A percentile compares a stretch with the other conserved stretches of the same genome.
These are phyloP conservation scores for Tachysurus vachellii DNA, from an alignment of 2,113 vertebrate species.

Conservation along the genomic window DNA sequence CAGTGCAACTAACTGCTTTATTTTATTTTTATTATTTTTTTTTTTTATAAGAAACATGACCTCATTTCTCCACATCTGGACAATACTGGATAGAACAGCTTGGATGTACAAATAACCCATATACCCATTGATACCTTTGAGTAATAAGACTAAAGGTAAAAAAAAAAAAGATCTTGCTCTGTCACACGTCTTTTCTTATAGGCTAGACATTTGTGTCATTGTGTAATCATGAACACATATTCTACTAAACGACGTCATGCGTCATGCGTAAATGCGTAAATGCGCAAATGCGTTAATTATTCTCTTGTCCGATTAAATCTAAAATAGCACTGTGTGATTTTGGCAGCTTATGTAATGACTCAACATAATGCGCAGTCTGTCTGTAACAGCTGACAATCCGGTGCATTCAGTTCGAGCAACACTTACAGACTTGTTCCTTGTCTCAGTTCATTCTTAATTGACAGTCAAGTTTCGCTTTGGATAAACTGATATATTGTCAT, in stretches of 20 bases:
- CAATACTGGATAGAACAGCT: too few relatives aligned
- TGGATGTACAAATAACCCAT: neutral
- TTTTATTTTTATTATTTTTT: neutral
- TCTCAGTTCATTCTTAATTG: neutral
- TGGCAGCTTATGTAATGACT: constrained; percentile 42
- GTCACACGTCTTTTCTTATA: neutral
- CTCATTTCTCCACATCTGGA: neutral
- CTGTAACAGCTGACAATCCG: constrained; percentile 47
- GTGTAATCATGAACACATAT: neutral
- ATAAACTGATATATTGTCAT: neutral
- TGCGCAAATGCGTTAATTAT: neutral
- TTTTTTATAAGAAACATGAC: neutral
- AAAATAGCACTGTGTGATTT: constrained; percentile 25
- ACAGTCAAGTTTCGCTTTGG: neutral
- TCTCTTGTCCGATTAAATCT: constrained; percentile 4
- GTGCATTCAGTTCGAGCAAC: constrained; percentile 18
- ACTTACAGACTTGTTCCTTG: neutral
- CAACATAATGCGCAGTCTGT: constrained; percentile 37
- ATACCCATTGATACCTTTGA: neutral
- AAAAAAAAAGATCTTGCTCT: neutral
- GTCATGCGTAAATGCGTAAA: neutral
- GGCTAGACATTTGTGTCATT: neutral
- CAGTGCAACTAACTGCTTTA: neutral
- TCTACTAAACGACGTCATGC: neutral
- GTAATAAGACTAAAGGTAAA: neutral